Evolutionary conservation across 2,888 invertebrate genomes (phyloP).

Genomic region (Agrotis puta): DNA sequence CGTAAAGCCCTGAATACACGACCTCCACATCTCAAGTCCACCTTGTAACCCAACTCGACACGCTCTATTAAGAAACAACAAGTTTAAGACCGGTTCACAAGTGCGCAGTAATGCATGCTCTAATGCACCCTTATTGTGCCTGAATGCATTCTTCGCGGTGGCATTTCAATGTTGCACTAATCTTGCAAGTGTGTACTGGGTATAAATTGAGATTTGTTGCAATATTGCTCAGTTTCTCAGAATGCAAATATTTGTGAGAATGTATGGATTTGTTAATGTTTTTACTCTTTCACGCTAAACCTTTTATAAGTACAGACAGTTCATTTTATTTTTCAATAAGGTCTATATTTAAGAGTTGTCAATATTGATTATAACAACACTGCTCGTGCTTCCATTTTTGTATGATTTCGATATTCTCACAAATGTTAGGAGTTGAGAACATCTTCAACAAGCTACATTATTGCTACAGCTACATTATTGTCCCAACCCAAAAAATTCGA

Average conservation of each 20-base stretch:
- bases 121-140: constrained; percentile 60
- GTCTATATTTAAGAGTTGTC: no score
- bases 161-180: constrained; percentile 19
- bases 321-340: no score
- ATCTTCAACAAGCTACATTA: background rate
- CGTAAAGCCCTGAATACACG: constrained; percentile 23
- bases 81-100: constrained; percentile 59
- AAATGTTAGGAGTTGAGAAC: no score
- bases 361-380: no score
- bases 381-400: no score
- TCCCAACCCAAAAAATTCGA: background rate
- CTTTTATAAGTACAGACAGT: no score
- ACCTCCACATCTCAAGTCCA: constrained; percentile 56
- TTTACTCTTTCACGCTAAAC: no score
- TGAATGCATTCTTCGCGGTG: constrained; percentile 32
- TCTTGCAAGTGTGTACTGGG: constrained; percentile 16
- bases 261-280: no score
- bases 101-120: constrained; percentile 66
- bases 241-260: no score
- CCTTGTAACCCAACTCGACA: constrained; percentile 61
- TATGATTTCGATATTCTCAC: background rate
- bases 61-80: constrained; percentile 72
- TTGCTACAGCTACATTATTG: background rate
- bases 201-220: background rate
- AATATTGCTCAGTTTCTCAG: background rate